Conservation (phyloP, 2,888 invertebrate genomes). For the Cephalotes varians region DNA sequence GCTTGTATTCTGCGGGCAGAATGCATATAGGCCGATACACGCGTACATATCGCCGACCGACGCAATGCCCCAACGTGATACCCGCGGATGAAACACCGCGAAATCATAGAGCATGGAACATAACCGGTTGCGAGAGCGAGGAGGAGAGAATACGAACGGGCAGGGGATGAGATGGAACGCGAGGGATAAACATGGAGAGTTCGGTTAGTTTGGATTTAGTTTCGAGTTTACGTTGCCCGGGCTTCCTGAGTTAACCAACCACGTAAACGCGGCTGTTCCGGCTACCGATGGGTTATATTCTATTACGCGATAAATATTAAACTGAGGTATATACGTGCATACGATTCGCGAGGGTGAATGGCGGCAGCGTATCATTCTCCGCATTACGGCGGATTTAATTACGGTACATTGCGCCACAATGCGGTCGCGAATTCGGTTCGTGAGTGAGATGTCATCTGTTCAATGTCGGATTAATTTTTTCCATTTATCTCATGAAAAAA, state of each 20-base stretch:
- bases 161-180: constrained; percentile 21
- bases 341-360: constrained; percentile 26
- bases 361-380: constrained; percentile 27
- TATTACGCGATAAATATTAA: constrained; percentile 84
- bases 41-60: constrained; percentile 54
- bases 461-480: constrained; percentile 47
- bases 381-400: constrained; percentile 69
- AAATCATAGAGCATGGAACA: constrained; percentile 73
- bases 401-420: constrained; percentile 54
- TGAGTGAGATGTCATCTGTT: constrained; percentile 40
- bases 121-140: constrained; percentile 55
- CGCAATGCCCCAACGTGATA: constrained; percentile 56
- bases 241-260: constrained; percentile 83
- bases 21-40: constrained; percentile 1
- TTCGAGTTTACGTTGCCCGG: constrained; percentile 81
- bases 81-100: constrained; percentile 65
- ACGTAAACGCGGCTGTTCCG: constrained; percentile 79
- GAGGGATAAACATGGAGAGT: constrained; percentile 71
- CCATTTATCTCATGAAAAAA: constrained; percentile 1
- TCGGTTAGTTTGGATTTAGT: constrained; percentile 82
- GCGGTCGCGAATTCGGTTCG: constrained; percentile 15
- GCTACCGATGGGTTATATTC: constrained; percentile 79
- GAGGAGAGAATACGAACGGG: not conserved
- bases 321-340: constrained; percentile 63
- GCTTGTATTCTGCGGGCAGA: not conserved